Evolutionary conservation across 2,888 invertebrate species (phyloP), one percentile per base, ranked within the genome.

Genomic region (Mythimna pallens): DNA sequence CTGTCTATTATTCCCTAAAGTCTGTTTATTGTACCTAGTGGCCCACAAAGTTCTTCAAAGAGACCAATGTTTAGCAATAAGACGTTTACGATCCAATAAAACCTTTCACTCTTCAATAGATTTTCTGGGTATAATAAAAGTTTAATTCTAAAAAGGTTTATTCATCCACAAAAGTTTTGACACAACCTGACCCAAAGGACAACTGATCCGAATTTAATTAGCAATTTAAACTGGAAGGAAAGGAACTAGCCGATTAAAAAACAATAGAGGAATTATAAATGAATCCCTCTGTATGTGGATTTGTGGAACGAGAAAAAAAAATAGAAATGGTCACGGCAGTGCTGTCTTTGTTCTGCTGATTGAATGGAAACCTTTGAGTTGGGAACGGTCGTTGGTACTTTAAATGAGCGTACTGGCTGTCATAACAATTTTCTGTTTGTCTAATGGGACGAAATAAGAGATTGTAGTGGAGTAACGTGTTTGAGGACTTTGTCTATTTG

Each of bases 271-370:
- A 43, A 71, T 81, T 79, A 78, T 78, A 78, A 83, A 87, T 83
- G 71, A 78, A 79, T 76, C 68, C 50, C 64, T 64, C 58, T 76
- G 76, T 70, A 67, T 77, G 73, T 78, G 73, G 76, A 75, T 70
- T 69, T 77, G 72, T 78, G 73, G 73, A 75, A 75, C 34, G 70
- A 61, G 58, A 81, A 83, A 81, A 82, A 76, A 79, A 83, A 81
- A 76, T 65, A 69, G 58, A 71, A 79, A 64, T 75, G 80, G 86
- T 80, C 83, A 77, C 77, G 67, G 77, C 65, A 76, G 69, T 72
- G 77, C 68, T 80, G 73, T 78, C 81, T 81, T 86, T 87, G 88
- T 86, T 85, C 82, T 59, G 63, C 70, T 85, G 84, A 85, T 86
- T 85, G 81, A 86, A 88, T 87, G 83, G 80, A 78, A 79, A 76